A percentile compares a stretch with the other conserved stretches of the same genome.
Evolutionary conservation across 2,797 vertebrate species (phyloP).

Genomic region (Prionace glauca): DNA sequence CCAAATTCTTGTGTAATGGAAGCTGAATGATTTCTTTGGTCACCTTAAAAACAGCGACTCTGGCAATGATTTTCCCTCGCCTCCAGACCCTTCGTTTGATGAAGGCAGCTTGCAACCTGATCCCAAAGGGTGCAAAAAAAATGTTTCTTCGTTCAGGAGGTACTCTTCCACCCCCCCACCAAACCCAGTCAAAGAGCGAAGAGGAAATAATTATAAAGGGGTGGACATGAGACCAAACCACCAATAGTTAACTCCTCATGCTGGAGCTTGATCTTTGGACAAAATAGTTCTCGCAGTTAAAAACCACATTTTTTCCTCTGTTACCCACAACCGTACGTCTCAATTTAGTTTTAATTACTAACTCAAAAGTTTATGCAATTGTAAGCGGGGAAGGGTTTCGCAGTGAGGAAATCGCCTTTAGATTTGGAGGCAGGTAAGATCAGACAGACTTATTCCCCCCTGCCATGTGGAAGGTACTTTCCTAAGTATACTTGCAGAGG

Average conservation of each 20-base stretch:
- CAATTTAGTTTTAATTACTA: neutral
- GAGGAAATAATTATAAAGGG: constrained; percentile 48
- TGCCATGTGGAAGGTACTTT: neutral
- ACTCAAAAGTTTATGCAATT: neutral
- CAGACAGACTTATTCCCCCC: neutral
- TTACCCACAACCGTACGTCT: neutral
- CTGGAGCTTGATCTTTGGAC: neutral
- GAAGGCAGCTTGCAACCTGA: constrained; percentile 56
- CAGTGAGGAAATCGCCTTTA: neutral
- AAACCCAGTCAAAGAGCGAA: constrained; percentile 47
- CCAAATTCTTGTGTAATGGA: neutral
- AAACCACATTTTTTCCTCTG: neutral
- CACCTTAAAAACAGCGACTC: constrained; percentile 14
- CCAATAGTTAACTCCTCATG: neutral
- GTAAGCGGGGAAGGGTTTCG: neutral
- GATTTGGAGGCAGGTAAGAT: neutral
- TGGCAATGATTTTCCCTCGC: constrained; percentile 47
- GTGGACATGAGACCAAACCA: constrained; percentile 40
- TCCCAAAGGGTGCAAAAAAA: constrained; percentile 55
- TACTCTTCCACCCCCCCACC: constrained; percentile 41
- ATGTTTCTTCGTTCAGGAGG: constrained; percentile 55
- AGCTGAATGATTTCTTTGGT: neutral
- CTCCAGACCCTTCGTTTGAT: constrained; percentile 49
- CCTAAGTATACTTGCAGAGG: neutral
- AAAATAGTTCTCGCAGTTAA: neutral